These are phyloP conservation scores for Osmerus mordax DNA, from an alignment of 2,113 vertebrate genomes.

Conservation along the genomic window DNA sequence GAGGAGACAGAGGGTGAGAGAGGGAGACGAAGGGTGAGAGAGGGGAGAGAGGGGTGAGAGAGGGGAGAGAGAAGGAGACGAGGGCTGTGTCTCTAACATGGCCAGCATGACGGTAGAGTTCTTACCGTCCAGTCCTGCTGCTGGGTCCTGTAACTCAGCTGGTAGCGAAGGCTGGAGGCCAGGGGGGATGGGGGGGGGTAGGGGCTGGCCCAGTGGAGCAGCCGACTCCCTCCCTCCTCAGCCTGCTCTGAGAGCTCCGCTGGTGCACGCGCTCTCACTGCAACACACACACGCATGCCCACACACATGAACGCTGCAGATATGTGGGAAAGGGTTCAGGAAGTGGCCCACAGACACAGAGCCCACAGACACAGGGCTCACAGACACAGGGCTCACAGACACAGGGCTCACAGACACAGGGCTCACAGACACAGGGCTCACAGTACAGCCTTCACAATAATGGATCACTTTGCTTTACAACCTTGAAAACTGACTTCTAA, in stretches of 20 bases:
- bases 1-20: no score
- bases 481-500: no score
- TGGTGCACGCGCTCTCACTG: conserved; percentile 60
- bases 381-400: no score
- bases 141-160: conserved; percentile 9
- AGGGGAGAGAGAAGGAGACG: no score
- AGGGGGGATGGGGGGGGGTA: conserved; percentile 55
- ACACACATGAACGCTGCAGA: neutral
- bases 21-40: no score
- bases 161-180: conserved; percentile 51
- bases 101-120: neutral
- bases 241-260: conserved; percentile 20
- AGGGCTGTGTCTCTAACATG: no score
- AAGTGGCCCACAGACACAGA: neutral
- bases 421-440: no score
- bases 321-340: conserved; percentile 10
- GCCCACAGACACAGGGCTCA: no score
- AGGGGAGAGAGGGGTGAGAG: no score
- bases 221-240: conserved; percentile 8
- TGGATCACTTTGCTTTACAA: no score
- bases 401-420: no score
- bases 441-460: no score
- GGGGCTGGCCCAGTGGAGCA: conserved; percentile 64
- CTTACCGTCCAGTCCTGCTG: conserved; percentile 65
- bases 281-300: neutral